These are phyloP conservation scores for Corydoras maculifer DNA, from an alignment of 2,113 vertebrate species.

Conservation along the genomic window DNA sequence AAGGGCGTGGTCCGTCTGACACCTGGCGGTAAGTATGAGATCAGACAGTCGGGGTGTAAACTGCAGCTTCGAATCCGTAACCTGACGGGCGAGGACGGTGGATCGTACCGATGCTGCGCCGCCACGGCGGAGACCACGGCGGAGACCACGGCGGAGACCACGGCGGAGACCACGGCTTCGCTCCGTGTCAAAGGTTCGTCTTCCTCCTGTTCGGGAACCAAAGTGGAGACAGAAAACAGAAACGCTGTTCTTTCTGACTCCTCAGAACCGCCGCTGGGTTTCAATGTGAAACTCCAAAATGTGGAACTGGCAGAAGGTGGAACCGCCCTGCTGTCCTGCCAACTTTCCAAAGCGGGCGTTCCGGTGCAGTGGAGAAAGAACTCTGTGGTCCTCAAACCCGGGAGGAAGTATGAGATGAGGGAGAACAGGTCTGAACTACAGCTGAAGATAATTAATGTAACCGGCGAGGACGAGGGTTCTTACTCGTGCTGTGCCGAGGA, in stretches of 20 bases:
- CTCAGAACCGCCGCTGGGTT: conserved; percentile 40
- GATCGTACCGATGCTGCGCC: conserved; percentile 57
- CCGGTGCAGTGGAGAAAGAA: conserved; percentile 64
- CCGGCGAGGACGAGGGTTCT: conserved; percentile 45
- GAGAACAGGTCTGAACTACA: conserved; percentile 47
- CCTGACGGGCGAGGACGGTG: conserved; percentile 62
- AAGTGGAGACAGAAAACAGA: too few species aligned
- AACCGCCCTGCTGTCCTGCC: conserved; percentile 56
- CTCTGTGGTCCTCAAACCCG: conserved; percentile 47
- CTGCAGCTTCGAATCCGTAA: conserved; percentile 67
- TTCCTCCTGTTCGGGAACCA: conserved; percentile 11
- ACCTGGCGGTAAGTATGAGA: conserved; percentile 62
- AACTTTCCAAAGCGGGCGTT: conserved; percentile 52
- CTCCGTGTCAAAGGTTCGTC: conserved; percentile 57
- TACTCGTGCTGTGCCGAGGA: conserved; percentile 30
- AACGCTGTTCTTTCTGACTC: too few species aligned
- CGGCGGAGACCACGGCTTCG: conserved; percentile 49
- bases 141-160: too few species aligned
- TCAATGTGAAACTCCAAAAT: conserved; percentile 59
- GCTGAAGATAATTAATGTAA: conserved; percentile 56
- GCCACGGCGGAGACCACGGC: conserved; percentile 51
- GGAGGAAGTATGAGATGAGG: conserved; percentile 51
- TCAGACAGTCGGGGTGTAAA: conserved; percentile 58
- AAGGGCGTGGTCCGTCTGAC: conserved; percentile 56
- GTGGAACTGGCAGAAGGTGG: conserved; percentile 59